Percentiles rank a stretch among this genome's conserved stretches.
These are phyloP conservation scores for Morpho achilles DNA, from an alignment of 2,888 invertebrate genomes.

Conservation along the genomic window DNA sequence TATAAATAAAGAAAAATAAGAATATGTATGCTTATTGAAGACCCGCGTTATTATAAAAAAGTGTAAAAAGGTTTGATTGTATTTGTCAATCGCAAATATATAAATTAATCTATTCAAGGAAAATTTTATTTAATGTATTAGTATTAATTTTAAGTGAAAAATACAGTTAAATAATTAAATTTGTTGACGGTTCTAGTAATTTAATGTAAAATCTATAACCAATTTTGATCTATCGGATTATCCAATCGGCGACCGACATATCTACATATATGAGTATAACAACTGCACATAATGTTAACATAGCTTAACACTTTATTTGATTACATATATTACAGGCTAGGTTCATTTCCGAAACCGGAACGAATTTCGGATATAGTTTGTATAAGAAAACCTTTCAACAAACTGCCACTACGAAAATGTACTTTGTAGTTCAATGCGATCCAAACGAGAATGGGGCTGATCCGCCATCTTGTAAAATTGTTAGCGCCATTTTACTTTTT, in stretches of 20 bases:
- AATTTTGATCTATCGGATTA: not conserved
- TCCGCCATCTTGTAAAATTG: not conserved
- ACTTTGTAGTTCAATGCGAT: slow-evolving; percentile 19
- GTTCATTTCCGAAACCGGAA: slow-evolving; percentile 8
- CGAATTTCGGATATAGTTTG: slow-evolving; percentile 16
- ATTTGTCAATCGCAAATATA: too few species aligned
- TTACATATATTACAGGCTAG: slow-evolving; percentile 21
- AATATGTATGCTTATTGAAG: too few species aligned
- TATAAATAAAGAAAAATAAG: slow-evolving; percentile 19
- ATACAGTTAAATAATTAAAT: too few species aligned
- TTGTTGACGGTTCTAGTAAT: too few species aligned
- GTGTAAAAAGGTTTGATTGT: too few species aligned
- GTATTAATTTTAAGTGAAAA: too few species aligned
- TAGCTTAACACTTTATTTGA: slow-evolving; percentile 14
- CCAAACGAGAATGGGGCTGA: not conserved
- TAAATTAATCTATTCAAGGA: too few species aligned
- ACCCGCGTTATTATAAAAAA: not conserved
- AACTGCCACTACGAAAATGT: slow-evolving; percentile 40
- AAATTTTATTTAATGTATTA: too few species aligned
- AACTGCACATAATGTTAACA: slow-evolving; percentile 25
- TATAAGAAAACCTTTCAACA: slow-evolving; percentile 26
- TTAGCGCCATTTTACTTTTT: not conserved
- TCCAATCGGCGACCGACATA: not conserved
- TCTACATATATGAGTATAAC: slow-evolving; percentile 19
- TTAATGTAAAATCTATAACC: not conserved